These are phyloP conservation scores for Poeciliopsis retropinna DNA, from an alignment of 2,113 vertebrate genomes.

Conservation along the genomic window DNA sequence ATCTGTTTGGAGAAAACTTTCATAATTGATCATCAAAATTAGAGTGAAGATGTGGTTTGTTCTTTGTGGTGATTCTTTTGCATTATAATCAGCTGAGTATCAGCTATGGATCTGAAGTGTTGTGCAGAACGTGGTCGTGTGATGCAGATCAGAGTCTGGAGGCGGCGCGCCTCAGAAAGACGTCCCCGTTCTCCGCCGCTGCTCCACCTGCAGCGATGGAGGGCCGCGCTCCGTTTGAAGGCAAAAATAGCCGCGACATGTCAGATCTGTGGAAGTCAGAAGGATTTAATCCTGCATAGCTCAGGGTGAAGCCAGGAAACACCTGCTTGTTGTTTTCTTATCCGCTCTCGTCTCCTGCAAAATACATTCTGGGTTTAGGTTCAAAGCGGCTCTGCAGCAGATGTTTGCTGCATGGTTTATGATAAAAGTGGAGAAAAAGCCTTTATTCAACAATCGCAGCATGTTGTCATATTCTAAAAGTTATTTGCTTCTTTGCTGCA, in stretches of 20 bases:
- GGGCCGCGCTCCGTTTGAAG: constrained; percentile 46
- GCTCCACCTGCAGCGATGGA: constrained; percentile 5
- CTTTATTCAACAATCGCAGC: constrained; percentile 2
- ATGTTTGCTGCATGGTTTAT: constrained; percentile 3
- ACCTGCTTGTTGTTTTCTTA: constrained; percentile 5
- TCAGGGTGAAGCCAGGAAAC: constrained; percentile 29
- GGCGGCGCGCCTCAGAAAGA: neutral
- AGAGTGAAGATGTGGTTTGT: too few species aligned
- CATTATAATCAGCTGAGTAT: neutral
- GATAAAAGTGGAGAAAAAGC: neutral
- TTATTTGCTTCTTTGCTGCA: neutral
- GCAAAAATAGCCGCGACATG: constrained; percentile 47
- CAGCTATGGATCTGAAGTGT: neutral
- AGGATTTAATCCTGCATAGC: constrained; percentile 34
- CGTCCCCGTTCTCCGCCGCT: constrained; percentile 26
- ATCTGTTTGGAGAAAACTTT: too few species aligned
- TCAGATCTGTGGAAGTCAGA: constrained; percentile 28
- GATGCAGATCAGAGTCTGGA: constrained; percentile 58
- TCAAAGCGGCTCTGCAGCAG: constrained; percentile 1
- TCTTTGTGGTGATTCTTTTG: too few species aligned
- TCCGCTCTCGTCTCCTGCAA: constrained; percentile 3
- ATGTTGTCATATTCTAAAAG: neutral
- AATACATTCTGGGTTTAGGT: constrained; percentile 13
- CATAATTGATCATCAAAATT: too few species aligned
- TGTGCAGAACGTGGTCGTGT: neutral